Conservation (phyloP, 2,888 invertebrate species). For the Plutella xylostella region DNA sequence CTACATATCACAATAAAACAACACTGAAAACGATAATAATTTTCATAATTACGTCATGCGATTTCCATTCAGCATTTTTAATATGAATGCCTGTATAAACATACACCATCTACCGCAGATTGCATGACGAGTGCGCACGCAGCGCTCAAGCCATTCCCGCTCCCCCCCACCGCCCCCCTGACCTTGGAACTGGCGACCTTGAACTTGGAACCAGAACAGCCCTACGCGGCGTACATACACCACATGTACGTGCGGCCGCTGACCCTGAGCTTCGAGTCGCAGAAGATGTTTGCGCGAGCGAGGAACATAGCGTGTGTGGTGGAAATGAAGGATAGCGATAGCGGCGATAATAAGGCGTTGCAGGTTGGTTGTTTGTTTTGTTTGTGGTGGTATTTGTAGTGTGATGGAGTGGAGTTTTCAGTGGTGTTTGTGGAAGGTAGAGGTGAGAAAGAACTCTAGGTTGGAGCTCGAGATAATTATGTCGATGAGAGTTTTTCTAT, state of each 20-base stretch:
- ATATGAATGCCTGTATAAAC: too few species aligned
- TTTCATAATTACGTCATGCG: too few species aligned
- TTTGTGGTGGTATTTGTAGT: too few species aligned
- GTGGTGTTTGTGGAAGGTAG: too few species aligned
- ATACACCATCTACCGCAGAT: slow-evolving; percentile 72
- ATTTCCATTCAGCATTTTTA: too few species aligned
- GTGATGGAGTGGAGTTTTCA: too few species aligned
- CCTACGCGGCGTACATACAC: slow-evolving; percentile 87
- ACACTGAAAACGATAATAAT: too few species aligned
- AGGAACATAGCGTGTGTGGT: slow-evolving; percentile 94
- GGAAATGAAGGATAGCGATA: slow-evolving; percentile 88
- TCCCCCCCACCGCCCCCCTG: slow-evolving; percentile 80
- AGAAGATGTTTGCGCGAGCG: slow-evolving; percentile 91
- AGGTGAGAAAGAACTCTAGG: too few species aligned
- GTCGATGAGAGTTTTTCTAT: too few species aligned
- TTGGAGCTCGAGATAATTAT: too few species aligned
- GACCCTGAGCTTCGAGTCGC: slow-evolving; percentile 87
- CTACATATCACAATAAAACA: too few species aligned
- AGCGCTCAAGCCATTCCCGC: slow-evolving; percentile 86
- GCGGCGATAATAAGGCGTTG: slow-evolving; percentile 68
- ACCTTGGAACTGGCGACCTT: slow-evolving; percentile 90
- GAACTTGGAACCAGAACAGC: slow-evolving; percentile 78
- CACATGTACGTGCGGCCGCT: slow-evolving; percentile 94
- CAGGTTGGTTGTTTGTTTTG: slow-evolving; percentile 75
- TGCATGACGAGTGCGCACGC: slow-evolving; percentile 85